Conservation (phyloP, 2,797 vertebrate species). For the Salmo trutta region DNA sequence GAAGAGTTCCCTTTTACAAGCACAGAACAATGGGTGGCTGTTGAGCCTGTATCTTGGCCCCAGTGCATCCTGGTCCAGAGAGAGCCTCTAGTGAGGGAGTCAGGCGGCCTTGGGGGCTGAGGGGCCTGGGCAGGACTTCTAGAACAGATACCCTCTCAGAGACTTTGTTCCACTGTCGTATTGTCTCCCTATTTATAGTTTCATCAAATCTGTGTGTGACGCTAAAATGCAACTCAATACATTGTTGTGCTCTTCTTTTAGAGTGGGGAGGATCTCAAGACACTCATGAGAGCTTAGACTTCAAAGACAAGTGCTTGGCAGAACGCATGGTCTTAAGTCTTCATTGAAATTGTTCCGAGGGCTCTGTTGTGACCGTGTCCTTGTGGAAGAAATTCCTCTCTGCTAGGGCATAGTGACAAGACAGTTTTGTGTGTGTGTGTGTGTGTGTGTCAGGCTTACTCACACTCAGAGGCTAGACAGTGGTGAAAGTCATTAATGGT, state of each 20-base stretch:
- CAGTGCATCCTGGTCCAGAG: conserved; percentile 26
- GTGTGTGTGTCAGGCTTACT: conserved; percentile 24
- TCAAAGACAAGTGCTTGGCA: conserved; percentile 59
- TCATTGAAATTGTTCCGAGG: conserved; percentile 9
- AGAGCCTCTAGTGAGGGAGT: conserved; percentile 29
- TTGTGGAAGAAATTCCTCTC: conserved; percentile 38
- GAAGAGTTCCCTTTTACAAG: conserved; percentile 52
- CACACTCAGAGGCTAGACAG: conserved; percentile 5
- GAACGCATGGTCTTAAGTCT: conserved; percentile 47
- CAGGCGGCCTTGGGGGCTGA: conserved; percentile 4
- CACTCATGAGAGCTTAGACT: conserved; percentile 51
- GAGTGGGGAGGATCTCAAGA: conserved; percentile 45
- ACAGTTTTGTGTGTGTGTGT: conserved; percentile 3
- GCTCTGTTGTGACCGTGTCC: conserved; percentile 43
- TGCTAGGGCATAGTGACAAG: conserved; percentile 17
- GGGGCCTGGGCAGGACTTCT: background rate
- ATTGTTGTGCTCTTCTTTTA: conserved; percentile 33
- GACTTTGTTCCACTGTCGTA: conserved; percentile 31
- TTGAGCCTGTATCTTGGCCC: conserved; percentile 45
- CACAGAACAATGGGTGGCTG: conserved; percentile 59
- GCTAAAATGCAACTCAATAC: conserved; percentile 51
- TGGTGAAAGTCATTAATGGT: conserved; percentile 20
- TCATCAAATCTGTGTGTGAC: conserved; percentile 43
- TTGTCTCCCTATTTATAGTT: conserved; percentile 56
- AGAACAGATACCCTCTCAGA: conserved; percentile 28